A percentile compares a stretch with the other conserved stretches of the same genome.
Conservation (phyloP, 2,113 vertebrate genomes). For the Labeo catla region DNA sequence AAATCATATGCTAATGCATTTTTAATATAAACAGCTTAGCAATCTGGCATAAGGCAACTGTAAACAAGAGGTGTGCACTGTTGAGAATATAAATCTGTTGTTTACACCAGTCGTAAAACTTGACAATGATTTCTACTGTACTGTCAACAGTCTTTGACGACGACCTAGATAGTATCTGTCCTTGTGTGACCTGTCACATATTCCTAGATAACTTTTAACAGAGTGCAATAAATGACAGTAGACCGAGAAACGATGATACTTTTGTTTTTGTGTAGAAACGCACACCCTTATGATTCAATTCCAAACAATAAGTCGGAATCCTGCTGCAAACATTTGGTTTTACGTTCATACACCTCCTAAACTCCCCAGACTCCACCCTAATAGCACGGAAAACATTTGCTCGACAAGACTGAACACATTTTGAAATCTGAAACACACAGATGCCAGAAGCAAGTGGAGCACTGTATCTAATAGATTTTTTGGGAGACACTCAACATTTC, state of each 20-base stretch:
- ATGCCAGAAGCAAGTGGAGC: not conserved
- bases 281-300: not conserved
- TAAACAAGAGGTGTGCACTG: not conserved
- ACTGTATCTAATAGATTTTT: not conserved
- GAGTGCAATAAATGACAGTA: not conserved
- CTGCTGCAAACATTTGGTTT: not conserved
- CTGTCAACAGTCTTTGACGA: not conserved
- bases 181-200: not conserved
- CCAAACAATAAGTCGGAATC: not conserved
- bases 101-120: not conserved
- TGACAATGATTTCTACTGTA: slow-evolving; percentile 4
- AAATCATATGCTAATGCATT: not conserved
- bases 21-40: not conserved
- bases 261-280: not conserved
- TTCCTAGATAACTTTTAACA: not conserved
- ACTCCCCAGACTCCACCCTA: not conserved
- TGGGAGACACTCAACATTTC: not conserved
- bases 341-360: not conserved
- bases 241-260: not conserved
- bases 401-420: slow-evolving; percentile 56
- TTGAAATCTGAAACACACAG: not conserved
- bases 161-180: not conserved
- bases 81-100: not conserved
- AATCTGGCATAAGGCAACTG: not conserved
- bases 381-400: slow-evolving; percentile 29